Evolutionary conservation across 2,888 invertebrate genomes (phyloP).

Genomic region (Subacronicta megacephala): DNA sequence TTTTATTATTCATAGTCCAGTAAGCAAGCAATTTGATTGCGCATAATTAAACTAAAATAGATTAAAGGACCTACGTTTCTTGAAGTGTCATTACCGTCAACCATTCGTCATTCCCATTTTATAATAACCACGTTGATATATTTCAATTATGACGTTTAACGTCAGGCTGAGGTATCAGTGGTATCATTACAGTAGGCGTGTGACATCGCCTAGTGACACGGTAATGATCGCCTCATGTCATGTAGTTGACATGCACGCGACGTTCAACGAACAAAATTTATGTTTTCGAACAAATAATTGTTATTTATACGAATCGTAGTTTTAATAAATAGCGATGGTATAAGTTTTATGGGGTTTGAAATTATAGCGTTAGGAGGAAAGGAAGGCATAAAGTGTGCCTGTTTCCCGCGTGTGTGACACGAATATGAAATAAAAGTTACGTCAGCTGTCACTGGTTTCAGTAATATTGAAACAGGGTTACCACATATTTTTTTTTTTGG

Average conservation of each 20-base stretch:
- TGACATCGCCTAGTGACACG: conserved; percentile 57
- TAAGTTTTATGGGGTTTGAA: conserved; percentile 25
- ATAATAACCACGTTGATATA: conserved; percentile 50
- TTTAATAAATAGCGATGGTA: conserved; percentile 46
- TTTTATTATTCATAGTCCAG: conserved; percentile 37
- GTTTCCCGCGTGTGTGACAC: conserved; percentile 29
- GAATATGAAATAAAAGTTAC: conserved; percentile 43
- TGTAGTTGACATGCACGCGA: conserved; percentile 60
- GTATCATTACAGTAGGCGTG: conserved; percentile 58
- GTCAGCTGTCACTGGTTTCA: conserved; percentile 28
- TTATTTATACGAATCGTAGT: conserved; percentile 52
- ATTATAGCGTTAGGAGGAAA: conserved; percentile 41
- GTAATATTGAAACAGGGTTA: not conserved
- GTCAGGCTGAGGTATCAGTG: conserved; percentile 40
- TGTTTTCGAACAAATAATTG: conserved; percentile 52
- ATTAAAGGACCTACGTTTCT: conserved; percentile 20
- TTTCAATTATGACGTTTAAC: conserved; percentile 57
- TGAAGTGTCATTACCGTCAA: conserved; percentile 46
- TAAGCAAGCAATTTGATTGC: conserved; percentile 29
- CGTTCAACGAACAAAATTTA: conserved; percentile 50
- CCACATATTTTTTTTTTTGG: too few species aligned
- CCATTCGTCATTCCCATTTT: conserved; percentile 40
- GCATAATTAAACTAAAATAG: conserved; percentile 29
- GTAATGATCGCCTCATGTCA: conserved; percentile 52
- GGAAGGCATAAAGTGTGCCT: conserved; percentile 50